Conservation (phyloP, 2,113 vertebrate species). For the Mohoua ochrocephala region DNA sequence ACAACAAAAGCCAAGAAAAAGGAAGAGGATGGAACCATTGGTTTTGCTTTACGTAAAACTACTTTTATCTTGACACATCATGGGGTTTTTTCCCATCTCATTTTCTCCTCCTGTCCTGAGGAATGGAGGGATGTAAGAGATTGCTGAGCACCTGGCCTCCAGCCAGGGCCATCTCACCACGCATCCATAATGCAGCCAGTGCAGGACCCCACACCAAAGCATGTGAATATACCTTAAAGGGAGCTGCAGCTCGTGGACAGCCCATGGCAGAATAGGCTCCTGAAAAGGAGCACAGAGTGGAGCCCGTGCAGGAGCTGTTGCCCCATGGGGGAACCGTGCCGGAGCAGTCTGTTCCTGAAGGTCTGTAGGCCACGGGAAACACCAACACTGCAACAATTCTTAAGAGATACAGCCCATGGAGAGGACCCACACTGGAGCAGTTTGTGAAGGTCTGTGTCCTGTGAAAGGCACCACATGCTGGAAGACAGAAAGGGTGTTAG, state of each 20-base stretch:
- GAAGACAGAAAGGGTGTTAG: no score
- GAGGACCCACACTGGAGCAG: not conserved
- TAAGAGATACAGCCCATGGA: not conserved
- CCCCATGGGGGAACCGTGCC: accelerated
- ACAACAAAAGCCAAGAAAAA: not conserved
- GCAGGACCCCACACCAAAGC: not conserved
- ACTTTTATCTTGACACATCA: not conserved
- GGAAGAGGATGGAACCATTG: no score
- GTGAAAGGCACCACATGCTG: accelerated
- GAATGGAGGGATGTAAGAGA: not conserved
- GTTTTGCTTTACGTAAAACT: not conserved
- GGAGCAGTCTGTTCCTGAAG: not conserved
- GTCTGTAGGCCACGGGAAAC: not conserved
- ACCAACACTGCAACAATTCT: not conserved
- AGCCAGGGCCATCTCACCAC: no score
- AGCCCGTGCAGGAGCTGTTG: not conserved
- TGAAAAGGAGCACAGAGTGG: accelerated
- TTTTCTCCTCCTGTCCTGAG: not conserved
- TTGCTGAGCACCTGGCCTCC: not conserved
- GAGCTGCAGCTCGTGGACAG: not conserved
- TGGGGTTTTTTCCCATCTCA: not conserved
- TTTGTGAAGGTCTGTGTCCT: not conserved
- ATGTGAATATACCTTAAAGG: not conserved
- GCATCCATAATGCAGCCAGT: not conserved
- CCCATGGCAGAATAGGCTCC: accelerated